Conservation (phyloP, 2,888 invertebrate genomes). For the Spodoptera littoralis region DNA sequence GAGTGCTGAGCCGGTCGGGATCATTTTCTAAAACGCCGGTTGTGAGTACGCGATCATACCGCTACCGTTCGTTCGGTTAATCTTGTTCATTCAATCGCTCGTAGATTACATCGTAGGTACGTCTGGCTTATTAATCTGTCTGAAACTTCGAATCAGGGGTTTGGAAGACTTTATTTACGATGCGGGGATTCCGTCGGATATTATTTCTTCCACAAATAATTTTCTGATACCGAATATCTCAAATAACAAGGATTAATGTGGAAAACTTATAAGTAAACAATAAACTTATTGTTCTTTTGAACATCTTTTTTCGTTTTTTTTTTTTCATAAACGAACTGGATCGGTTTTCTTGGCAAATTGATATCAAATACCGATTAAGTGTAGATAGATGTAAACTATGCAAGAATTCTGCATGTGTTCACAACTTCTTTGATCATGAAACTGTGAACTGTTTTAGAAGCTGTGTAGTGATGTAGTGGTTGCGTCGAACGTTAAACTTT, state of each 20-base stretch:
- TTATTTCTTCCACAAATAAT: conserved; percentile 33
- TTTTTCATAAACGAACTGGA: conserved; percentile 5
- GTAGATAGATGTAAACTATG: conserved; percentile 22
- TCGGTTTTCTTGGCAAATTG: neutral
- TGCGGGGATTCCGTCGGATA: conserved; percentile 34
- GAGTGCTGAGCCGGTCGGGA: conserved; percentile 38
- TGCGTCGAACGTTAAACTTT: conserved; percentile 47
- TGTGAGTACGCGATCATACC: conserved; percentile 54
- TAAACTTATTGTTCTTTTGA: conserved; percentile 5
- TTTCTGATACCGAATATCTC: conserved; percentile 26
- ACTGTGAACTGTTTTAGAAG: conserved; percentile 29
- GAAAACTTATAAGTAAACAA: conserved; percentile 30
- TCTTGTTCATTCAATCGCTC: conserved; percentile 59
- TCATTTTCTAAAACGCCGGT: conserved; percentile 70
- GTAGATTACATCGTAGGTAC: conserved; percentile 52
- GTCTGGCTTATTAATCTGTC: conserved; percentile 52
- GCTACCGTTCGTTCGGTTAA: conserved; percentile 62
- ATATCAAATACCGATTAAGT: neutral
- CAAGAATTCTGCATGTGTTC: conserved; percentile 22
- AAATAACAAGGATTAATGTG: conserved; percentile 32
- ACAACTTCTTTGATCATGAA: conserved; percentile 35
- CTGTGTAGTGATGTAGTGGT: conserved; percentile 11
- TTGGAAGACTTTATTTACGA: conserved; percentile 44
- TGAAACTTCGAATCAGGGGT: conserved; percentile 47
- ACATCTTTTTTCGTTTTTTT: neutral